Conservation (phyloP, 1,140 invertebrate genomes). For the Zaprionus gabonicus region DNA sequence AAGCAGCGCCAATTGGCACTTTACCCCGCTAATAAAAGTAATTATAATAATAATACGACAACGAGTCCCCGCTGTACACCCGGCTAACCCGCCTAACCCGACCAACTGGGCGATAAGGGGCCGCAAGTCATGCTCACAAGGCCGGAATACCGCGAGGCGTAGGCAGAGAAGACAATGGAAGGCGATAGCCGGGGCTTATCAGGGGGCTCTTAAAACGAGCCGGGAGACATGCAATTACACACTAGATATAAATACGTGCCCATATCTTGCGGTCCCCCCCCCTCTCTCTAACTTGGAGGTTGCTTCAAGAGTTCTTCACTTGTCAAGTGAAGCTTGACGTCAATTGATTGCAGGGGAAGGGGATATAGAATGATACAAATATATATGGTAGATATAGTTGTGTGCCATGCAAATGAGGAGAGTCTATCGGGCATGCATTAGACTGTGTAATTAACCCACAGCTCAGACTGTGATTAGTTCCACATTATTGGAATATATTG, state of each 20-base stretch:
- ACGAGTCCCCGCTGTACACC: background rate
- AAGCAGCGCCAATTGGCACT: conserved; percentile 2
- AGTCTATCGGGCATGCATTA: background rate
- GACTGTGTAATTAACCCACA: background rate
- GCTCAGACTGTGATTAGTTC: background rate
- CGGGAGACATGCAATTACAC: conserved; percentile 2
- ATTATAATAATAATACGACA: background rate
- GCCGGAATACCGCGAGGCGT: background rate
- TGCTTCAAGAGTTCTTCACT: background rate
- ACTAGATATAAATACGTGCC: background rate
- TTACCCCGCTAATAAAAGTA: conserved; percentile 5
- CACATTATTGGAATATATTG: background rate
- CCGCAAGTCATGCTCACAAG: conserved; percentile 6
- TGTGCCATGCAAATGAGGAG: too few relatives aligned
- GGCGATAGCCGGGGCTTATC: background rate
- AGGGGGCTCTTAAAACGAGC: background rate
- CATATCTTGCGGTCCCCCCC: background rate
- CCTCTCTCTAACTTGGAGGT: background rate
- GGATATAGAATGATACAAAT: background rate
- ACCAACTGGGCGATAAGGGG: background rate
- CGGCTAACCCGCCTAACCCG: background rate
- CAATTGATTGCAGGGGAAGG: background rate
- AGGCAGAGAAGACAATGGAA: background rate
- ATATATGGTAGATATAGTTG: background rate
- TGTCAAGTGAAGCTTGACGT: background rate